Evolutionary conservation across 2,113 vertebrate species (phyloP), one percentile per base, ranked within the genome.

Genomic region (Cinclus cinclus): DNA sequence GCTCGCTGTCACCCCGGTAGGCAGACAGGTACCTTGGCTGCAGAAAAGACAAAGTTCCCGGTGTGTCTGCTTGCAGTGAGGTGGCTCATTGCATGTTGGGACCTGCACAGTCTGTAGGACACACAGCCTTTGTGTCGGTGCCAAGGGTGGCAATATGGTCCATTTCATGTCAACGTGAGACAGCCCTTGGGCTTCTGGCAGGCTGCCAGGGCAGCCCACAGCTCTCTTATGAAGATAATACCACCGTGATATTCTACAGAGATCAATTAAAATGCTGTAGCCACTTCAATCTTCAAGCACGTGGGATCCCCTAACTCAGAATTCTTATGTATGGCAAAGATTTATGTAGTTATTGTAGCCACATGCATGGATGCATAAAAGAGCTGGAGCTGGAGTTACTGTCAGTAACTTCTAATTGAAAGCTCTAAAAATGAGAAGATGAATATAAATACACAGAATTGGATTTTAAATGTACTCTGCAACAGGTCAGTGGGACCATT

Each of bases 101-200:
- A 96, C 94, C 87, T 70, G 96, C 56, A 14, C 0, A 0, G 39
- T 44, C 63, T 62, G 68, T 13, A 35, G 88, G 95, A 90, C 88
- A 70, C 13, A 13, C 16, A 3, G 17, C 90, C 96, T 93, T 59
- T 87, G 75, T 49, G 65, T 7, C 69, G 62, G 77, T 85, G 93
- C 96, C 83, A 86, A 94, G 92, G 95, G 89, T 80, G 94, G 92
- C 91, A 91, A 77, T 11, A 41, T 62, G 83, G 75, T 50, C 74
- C 89, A 21, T 86, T 90, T 90, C 74, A 79, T 35, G 80, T 30
- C 55, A 92, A 95, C 83, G 41, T 8, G 30, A 63, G 17, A 52
- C 49, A 81, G 92, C 71, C 80, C 93, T 76, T 19, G 23, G 74
- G 86, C 86, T 96, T 49, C 96, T 94, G 95, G 96, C 87, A 93